These are phyloP conservation scores for Protodeltote pygarga DNA, from an alignment of 2,888 invertebrate genomes.

Conservation along the genomic window DNA sequence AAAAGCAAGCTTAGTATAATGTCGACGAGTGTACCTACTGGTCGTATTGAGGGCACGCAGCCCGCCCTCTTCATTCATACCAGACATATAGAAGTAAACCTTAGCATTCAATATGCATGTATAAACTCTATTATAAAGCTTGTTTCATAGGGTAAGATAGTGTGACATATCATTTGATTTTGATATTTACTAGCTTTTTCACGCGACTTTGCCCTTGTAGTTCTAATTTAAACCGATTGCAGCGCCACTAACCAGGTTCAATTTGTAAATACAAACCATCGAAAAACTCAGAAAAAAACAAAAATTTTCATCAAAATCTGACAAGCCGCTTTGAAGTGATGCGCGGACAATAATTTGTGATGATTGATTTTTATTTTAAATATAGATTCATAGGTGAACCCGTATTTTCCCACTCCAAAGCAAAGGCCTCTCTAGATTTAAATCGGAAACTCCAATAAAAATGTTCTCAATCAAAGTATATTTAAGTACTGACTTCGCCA, in stretches of 20 bases:
- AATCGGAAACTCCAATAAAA: background rate
- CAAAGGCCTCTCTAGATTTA: too few relatives aligned
- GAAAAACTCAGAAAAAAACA: background rate
- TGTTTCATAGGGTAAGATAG: conserved; percentile 16
- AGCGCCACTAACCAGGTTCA: too few relatives aligned
- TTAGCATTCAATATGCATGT: conserved; percentile 37
- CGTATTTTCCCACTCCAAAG: too few relatives aligned
- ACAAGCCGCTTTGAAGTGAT: too few relatives aligned
- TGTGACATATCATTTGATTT: too few relatives aligned
- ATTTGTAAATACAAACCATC: background rate
- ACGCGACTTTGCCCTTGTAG: too few relatives aligned
- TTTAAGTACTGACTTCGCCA: background rate
- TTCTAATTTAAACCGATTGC: too few relatives aligned
- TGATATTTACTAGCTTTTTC: too few relatives aligned
- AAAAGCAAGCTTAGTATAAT: background rate
- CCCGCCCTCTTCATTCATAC: conserved; percentile 60
- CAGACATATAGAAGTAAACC: conserved; percentile 41
- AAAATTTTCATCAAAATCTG: background rate
- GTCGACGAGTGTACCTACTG: conserved; percentile 52
- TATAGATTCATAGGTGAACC: too few relatives aligned
- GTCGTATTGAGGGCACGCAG: conserved; percentile 62
- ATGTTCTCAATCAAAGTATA: background rate
- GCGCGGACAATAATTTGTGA: too few relatives aligned
- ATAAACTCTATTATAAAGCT: conserved; percentile 22
- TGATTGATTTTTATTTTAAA: too few relatives aligned